phyloP scores from a whole-genome alignment of 2,113 vertebrate species.

The Cranoglanis bouderius region DNA sequence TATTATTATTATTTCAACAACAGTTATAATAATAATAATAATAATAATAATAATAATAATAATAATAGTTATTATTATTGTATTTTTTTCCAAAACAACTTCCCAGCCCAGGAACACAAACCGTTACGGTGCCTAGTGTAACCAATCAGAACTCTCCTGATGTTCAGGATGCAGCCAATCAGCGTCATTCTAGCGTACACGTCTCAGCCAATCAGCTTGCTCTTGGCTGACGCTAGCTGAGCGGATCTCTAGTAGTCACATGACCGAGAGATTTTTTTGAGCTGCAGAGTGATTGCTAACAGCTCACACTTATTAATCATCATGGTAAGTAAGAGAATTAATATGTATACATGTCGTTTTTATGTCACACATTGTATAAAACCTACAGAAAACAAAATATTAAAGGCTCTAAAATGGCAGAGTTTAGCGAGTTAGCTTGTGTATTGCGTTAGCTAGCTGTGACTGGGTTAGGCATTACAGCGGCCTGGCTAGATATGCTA shows the following conservation, averaged over 20 bases:
- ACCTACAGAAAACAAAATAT: too few species aligned
- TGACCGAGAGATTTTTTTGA: conserved; percentile 60
- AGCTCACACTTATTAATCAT: conserved; percentile 46
- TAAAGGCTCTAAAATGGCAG: neutral
- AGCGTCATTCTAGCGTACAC: neutral
- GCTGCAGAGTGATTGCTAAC: conserved; percentile 56
- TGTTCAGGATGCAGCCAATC: neutral
- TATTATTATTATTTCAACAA: too few species aligned
- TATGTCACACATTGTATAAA: neutral
- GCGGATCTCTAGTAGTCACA: conserved; percentile 64
- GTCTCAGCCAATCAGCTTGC: conserved; percentile 13
- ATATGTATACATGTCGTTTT: neutral
- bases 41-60: too few species aligned
- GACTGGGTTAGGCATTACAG: neutral
- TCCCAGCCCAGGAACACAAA: neutral
- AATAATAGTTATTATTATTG: too few species aligned
- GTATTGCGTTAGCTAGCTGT: neutral
- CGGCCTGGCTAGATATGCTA: conserved; percentile 2
- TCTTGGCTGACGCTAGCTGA: neutral
- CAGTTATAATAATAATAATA: too few species aligned
- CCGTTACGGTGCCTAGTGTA: neutral
- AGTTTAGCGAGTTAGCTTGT: neutral
- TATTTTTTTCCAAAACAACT: neutral
- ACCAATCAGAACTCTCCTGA: neutral
- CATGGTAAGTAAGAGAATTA: conserved; percentile 67